Evolutionary conservation across 2,888 invertebrate species (phyloP).

Genomic region (Eutolmus rufibarbis): DNA sequence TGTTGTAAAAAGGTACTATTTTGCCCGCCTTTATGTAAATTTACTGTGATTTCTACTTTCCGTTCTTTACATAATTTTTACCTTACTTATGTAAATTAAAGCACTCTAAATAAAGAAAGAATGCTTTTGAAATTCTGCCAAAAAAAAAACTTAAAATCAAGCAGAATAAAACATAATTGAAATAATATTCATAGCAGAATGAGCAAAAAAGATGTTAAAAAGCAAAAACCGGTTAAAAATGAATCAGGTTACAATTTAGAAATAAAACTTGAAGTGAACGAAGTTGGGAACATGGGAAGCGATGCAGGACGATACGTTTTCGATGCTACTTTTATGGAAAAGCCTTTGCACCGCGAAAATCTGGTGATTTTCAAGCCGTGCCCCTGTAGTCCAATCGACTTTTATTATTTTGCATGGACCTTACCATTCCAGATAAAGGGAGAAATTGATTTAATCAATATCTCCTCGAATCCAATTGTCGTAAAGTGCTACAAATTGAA

Average conservation of each 20-base stretch:
- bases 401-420: slow-evolving; percentile 22
- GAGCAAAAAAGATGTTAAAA: not conserved
- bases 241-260: not conserved
- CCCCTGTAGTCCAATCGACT: not conserved
- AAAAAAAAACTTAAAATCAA: not conserved
- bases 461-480: slow-evolving; percentile 18
- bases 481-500: slow-evolving; percentile 9
- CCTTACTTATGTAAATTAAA: not conserved
- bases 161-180: not conserved
- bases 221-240: not conserved
- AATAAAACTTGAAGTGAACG: slow-evolving; percentile 17
- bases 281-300: slow-evolving; percentile 15
- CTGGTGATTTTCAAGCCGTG: slow-evolving; percentile 12
- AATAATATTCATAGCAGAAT: not conserved
- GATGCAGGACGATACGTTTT: slow-evolving; percentile 14
- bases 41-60: not conserved
- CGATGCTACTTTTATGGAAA: slow-evolving; percentile 32
- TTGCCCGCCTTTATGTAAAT: no score
- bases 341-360: not conserved
- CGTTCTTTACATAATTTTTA: not conserved
- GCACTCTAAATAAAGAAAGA: not conserved
- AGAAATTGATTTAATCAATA: slow-evolving; percentile 14
- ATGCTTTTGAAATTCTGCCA: not conserved
- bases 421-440: not conserved
- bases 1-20: no score